Conservation (phyloP, 2,797 vertebrate genomes). For the Epinephelus awoara region DNA sequence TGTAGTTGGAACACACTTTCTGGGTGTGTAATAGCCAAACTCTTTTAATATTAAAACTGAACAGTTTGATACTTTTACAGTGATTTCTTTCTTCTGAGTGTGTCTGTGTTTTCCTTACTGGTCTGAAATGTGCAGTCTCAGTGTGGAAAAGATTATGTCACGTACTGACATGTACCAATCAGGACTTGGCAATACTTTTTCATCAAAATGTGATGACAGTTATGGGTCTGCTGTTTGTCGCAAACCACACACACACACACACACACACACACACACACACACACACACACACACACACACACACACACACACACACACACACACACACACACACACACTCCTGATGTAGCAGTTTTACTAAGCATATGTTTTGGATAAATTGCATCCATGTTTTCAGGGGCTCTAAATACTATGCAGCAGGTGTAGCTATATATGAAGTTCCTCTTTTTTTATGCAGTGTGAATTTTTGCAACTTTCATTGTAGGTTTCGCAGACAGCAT, state of each 20-base stretch:
- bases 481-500: conserved; percentile 24
- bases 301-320: too few species aligned
- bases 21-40: too few species aligned
- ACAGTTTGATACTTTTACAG: background rate
- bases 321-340: too few species aligned
- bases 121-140: background rate
- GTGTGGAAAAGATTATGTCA: background rate
- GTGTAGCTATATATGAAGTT: background rate
- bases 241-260: too few species aligned
- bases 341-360: background rate
- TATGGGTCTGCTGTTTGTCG: background rate
- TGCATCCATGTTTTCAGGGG: background rate
- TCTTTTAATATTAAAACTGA: background rate
- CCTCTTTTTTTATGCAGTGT: background rate
- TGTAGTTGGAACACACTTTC: too few species aligned
- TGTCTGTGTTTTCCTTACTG: background rate
- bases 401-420: too few species aligned
- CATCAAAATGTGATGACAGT: background rate
- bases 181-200: background rate
- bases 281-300: too few species aligned
- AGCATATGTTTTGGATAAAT: background rate
- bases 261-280: too few species aligned
- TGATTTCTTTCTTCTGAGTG: background rate
- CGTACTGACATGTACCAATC: background rate
- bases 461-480: conserved; percentile 12